Evolutionary conservation across 1,140 invertebrate species (phyloP).

Genomic region (Heliconius himera): DNA sequence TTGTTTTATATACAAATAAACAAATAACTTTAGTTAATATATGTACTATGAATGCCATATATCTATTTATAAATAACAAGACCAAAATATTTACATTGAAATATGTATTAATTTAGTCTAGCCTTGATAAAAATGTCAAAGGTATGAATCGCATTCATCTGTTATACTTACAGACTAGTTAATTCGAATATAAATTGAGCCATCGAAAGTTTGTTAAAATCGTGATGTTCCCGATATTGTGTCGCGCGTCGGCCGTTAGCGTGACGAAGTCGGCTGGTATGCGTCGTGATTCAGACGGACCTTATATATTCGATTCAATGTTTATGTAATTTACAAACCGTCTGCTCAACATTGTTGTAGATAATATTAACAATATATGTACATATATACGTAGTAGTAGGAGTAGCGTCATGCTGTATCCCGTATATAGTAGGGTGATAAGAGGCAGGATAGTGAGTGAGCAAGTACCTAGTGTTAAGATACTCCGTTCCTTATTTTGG

Average conservation of each 20-base stretch:
- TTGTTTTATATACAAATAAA: background rate
- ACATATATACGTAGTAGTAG: too few species aligned
- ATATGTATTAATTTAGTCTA: slow-evolving; percentile 6
- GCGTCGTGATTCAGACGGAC: slow-evolving; percentile 77
- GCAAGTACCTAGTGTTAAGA: too few species aligned
- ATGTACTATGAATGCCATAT: background rate
- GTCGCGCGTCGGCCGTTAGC: slow-evolving; percentile 62
- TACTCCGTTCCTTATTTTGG: too few species aligned
- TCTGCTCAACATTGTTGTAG: slow-evolving; percentile 55
- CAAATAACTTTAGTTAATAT: background rate
- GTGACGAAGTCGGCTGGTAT: slow-evolving; percentile 76
- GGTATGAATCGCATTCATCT: slow-evolving; percentile 14
- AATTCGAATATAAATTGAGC: slow-evolving; percentile 39
- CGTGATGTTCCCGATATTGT: slow-evolving; percentile 64
- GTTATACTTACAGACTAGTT: slow-evolving; percentile 11
- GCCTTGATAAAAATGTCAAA: slow-evolving; percentile 17
- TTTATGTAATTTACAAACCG: slow-evolving; percentile 70
- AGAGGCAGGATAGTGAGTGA: too few species aligned
- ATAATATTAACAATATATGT: background rate
- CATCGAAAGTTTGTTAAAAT: slow-evolving; percentile 50
- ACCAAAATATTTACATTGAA: background rate
- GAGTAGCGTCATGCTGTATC: background rate
- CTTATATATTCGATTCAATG: slow-evolving; percentile 75
- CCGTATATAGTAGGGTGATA: too few species aligned
- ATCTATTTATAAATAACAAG: too few species aligned